Evolutionary conservation across 2,113 vertebrate genomes (phyloP).

Genomic region (Sus scrofa): T2T-Sscrofa CM000812.6:204742501-204743000

Average conservation of each 20-base stretch:
- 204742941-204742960: neutral
- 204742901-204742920: neutral
- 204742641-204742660: neutral
- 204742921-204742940: neutral
- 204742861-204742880: neutral
- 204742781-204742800: neutral
- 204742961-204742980: neutral
- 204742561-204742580: neutral
- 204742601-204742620: too few relatives aligned
- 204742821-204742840: neutral
- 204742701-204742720: neutral
- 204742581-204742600: neutral
- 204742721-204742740: neutral
- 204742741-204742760: neutral
- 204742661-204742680: neutral
- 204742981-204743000: neutral
- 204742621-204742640: neutral
- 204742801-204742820: too few relatives aligned
- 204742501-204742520: neutral
- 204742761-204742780: neutral
- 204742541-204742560: neutral
- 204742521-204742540: neutral
- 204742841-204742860: neutral
- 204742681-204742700: neutral
- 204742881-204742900: neutral